These are phyloP conservation scores for Papilio demoleus DNA, from an alignment of 2,888 invertebrate genomes.

Conservation along the genomic window DNA sequence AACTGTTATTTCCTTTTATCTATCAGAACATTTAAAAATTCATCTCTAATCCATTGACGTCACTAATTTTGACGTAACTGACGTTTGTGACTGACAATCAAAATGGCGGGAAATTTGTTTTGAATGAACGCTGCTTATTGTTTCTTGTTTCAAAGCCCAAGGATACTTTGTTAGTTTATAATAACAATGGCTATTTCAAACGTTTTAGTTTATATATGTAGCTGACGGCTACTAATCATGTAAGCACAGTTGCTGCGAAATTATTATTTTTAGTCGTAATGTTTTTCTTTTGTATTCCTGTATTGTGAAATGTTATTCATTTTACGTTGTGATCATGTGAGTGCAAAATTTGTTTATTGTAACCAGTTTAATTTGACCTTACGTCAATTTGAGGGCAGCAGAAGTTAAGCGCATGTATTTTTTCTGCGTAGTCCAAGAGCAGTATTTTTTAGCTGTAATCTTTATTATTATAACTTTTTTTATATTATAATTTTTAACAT, in stretches of 20 bases:
- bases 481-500: conserved; percentile 71
- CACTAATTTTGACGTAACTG: conserved; percentile 18
- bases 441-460: conserved; percentile 82
- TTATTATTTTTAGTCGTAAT: conserved; percentile 45
- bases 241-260: conserved; percentile 43
- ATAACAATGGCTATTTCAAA: conserved; percentile 35
- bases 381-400: conserved; percentile 76
- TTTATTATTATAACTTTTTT: conserved; percentile 77
- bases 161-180: conserved; percentile 37
- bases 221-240: conserved; percentile 14
- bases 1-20: background rate
- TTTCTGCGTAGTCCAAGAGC: conserved; percentile 80
- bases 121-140: conserved; percentile 23
- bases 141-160: conserved; percentile 36
- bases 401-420: conserved; percentile 64
- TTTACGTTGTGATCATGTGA: conserved; percentile 82
- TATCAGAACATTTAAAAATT: background rate
- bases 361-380: conserved; percentile 70
- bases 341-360: conserved; percentile 78
- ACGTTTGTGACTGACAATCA: background rate
- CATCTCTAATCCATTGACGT: background rate
- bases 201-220: conserved; percentile 20
- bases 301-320: conserved; percentile 80
- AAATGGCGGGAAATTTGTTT: conserved; percentile 9
- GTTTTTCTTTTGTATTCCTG: conserved; percentile 68